Evolutionary conservation across 2,888 invertebrate species (phyloP).

Genomic region (Lepidocyrtoides sp.): DNA sequence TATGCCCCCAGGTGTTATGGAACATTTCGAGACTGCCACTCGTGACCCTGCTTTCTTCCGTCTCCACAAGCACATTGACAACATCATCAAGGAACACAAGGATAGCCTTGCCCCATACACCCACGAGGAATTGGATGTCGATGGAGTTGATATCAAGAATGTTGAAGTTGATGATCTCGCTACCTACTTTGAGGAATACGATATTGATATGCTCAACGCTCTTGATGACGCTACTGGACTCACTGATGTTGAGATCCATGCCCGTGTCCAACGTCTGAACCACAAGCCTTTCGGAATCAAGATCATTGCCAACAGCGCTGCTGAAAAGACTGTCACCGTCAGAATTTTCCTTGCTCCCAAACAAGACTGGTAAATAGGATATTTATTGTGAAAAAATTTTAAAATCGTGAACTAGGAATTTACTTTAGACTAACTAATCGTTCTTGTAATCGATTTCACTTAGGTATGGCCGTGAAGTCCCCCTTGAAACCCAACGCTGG

Average conservation of each 20-base stretch:
- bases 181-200: conserved; percentile 85
- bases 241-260: conserved; percentile 86
- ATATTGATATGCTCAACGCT: conserved; percentile 86
- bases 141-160: conserved; percentile 86
- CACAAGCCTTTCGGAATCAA: conserved; percentile 85
- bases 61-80: conserved; percentile 85
- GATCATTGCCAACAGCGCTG: conserved; percentile 80
- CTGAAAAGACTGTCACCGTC: conserved; percentile 82
- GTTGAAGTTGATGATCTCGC: conserved; percentile 88
- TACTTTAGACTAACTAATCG: background rate
- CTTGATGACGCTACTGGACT: conserved; percentile 82
- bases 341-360: conserved; percentile 85
- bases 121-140: conserved; percentile 86
- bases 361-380: conserved; percentile 80
- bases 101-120: conserved; percentile 85
- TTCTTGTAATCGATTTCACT: no score
- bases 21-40: conserved; percentile 86
- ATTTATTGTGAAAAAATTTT: background rate
- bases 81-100: conserved; percentile 86
- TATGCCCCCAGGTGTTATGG: conserved; percentile 86
- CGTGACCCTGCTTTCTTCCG: conserved; percentile 86
- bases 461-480: conserved; percentile 81
- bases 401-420: background rate
- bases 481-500: conserved; percentile 81
- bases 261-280: conserved; percentile 85